A percentile compares a stretch with the other conserved stretches of the same genome.
Conservation (phyloP, 2,888 invertebrate species). For the Latrodectus elegans region DNA sequence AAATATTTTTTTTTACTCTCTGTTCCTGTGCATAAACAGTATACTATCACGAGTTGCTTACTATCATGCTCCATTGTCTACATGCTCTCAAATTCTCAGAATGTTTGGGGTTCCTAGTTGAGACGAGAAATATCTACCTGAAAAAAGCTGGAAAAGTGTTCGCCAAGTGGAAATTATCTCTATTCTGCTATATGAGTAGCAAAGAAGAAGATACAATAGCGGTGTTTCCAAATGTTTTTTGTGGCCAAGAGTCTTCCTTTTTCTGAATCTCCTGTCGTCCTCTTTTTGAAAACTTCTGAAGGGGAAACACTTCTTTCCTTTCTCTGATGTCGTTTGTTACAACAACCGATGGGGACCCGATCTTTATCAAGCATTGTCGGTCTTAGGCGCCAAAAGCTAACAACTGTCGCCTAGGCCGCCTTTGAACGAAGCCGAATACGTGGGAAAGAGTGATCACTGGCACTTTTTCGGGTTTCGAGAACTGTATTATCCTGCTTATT, state of each 20-base stretch:
- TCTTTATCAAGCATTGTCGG: slow-evolving; percentile 61
- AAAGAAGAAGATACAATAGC: slow-evolving; percentile 10
- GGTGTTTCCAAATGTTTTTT: slow-evolving; percentile 45
- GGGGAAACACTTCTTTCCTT: slow-evolving; percentile 45
- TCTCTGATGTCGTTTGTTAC: neutral
- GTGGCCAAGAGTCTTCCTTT: slow-evolving; percentile 6
- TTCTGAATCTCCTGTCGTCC: neutral
- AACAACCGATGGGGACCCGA: slow-evolving; percentile 18
- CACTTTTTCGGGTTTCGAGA: neutral
- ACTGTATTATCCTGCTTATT: no score
- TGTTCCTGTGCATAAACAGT: no score
- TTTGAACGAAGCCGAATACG: slow-evolving; percentile 23
- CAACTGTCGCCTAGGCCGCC: slow-evolving; percentile 51
- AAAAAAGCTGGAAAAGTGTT: no score
- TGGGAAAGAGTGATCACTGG: neutral
- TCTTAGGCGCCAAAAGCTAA: slow-evolving; percentile 63
- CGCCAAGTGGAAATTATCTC: no score
- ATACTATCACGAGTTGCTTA: no score
- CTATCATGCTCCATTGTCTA: no score
- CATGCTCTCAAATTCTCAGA: no score
- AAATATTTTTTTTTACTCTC: no score
- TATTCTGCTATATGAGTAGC: neutral
- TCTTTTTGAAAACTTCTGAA: neutral
- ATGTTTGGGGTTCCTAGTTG: no score
- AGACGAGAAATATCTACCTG: no score